phyloP scores from a whole-genome alignment of 30 jellyfish, hydroid and myxozoan genomes.

The Cassiopea andromeda region DNA sequence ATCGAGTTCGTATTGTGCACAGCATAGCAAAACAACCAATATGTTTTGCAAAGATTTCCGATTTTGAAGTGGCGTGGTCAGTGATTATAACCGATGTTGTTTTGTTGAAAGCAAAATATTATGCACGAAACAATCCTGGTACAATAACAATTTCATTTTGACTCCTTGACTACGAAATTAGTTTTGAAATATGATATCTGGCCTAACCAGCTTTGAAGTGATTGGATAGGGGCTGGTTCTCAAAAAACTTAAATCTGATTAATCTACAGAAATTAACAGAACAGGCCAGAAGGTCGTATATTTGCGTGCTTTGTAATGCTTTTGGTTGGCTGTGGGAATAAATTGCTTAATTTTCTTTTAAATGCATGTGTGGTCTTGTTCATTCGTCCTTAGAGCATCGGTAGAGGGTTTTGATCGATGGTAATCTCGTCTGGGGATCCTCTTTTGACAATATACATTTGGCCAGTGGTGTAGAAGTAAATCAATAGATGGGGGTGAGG shows the following conservation, averaged over 20 bases:
- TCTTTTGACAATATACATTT: no score
- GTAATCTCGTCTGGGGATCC: no score
- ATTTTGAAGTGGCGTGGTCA: conserved; percentile 26
- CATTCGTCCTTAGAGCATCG: neutral
- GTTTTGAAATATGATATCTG: neutral
- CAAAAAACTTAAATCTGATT: conserved; percentile 4
- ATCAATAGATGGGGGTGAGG: no score
- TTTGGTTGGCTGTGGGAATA: neutral
- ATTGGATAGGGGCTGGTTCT: neutral
- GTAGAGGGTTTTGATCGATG: no score
- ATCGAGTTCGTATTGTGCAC: conserved; percentile 20
- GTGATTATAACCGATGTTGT: conserved; percentile 18
- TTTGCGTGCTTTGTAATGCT: neutral
- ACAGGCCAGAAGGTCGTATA: no score
- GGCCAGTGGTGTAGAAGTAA: no score
- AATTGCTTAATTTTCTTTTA: neutral
- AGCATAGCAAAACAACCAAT: conserved; percentile 5
- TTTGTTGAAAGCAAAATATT: conserved; percentile 25
- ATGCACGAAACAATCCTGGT: neutral
- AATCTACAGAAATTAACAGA: neutral
- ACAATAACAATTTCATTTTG: neutral
- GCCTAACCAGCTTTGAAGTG: neutral
- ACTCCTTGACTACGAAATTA: neutral
- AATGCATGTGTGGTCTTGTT: conserved; percentile 41
- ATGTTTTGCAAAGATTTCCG: conserved; percentile 30